Evolutionary conservation across 2,113 vertebrate genomes (phyloP).

Genomic region (Cryptomyrus ogoouensis): DNA sequence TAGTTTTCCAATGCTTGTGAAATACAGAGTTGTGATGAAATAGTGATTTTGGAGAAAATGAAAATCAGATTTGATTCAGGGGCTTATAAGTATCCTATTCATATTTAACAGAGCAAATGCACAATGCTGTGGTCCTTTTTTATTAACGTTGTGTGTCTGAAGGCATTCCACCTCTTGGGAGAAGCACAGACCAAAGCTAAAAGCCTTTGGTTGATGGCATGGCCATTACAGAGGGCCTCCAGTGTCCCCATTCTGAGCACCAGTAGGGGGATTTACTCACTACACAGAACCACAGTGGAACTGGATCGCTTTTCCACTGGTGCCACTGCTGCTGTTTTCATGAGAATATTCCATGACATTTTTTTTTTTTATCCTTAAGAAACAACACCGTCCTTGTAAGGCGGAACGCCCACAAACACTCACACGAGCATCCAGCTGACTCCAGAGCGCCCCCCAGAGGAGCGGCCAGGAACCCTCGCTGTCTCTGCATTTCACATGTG

Average conservation of each 20-base stretch:
- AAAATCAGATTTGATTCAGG: constrained; percentile 35
- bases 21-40: constrained; percentile 39
- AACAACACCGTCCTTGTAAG: not conserved
- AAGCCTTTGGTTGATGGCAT: not conserved
- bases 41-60: constrained; percentile 36
- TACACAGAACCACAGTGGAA: not conserved
- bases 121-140: not conserved
- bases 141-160: not conserved
- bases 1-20: constrained; percentile 30
- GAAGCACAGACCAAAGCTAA: not conserved
- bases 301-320: not conserved
- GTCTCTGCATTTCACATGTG: not conserved
- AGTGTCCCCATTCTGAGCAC: not conserved
- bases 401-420: not conserved
- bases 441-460: not conserved
- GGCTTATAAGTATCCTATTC: not conserved
- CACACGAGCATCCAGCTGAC: not conserved
- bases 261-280: not conserved
- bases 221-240: not conserved
- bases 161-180: not conserved
- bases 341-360: not conserved
- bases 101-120: not conserved
- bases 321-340: not conserved
- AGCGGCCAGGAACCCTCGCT: not conserved
- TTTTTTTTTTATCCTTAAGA: not conserved